Base-by-base conservation (phyloP, 2,888 invertebrate species). In the Agrotis segetum region DNA sequence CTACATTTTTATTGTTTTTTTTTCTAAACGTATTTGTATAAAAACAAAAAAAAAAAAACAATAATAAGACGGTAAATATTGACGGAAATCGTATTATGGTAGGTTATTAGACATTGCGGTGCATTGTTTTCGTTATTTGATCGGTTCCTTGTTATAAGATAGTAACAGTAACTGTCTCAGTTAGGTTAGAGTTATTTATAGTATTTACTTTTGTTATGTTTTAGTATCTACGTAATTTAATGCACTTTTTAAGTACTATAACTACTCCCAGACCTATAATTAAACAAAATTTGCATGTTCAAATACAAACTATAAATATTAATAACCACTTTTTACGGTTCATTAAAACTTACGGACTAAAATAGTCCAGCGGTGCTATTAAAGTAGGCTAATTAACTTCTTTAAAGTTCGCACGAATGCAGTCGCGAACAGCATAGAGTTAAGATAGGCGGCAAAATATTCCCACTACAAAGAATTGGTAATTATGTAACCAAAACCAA, bases 1-100 rank as follows among this genome's bases (percentile, higher is more conserved):
- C 91, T 92, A 88, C 92, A 93, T 93, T 93, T 93, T 92, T 94
- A 94, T 94, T 88, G 77, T 21, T n/a, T 75, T 40, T 40, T 62
- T 78, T 75, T 73, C 73, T 71, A 74, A 82, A 70, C 53, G 55
- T 65, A 55, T 69, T 70, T 75, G 59, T 66, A 44, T 76, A 64
- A 50, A 1, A 67, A 68, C 64, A 75, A 44, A 66, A 62, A 69
- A 75, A 67, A 66, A 68, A 47, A 21, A 17, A 29, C 52, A 65
- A 61, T 70, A 82, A 72, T 56, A 76, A 53, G 66, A 79, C 71
- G 61, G 67, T 82, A 74, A 72, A 81, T 70, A 79, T 79, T 62
- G 68, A 77, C 21, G 53, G 64, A 24, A 63, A 21, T 63, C 63
- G 67, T 55, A 62, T 74, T 70, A 74, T 55, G 50, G 60, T 16